Base-by-base conservation (phyloP, 1,140 invertebrate genomes). In the Medauroidea extradentata region DNA sequence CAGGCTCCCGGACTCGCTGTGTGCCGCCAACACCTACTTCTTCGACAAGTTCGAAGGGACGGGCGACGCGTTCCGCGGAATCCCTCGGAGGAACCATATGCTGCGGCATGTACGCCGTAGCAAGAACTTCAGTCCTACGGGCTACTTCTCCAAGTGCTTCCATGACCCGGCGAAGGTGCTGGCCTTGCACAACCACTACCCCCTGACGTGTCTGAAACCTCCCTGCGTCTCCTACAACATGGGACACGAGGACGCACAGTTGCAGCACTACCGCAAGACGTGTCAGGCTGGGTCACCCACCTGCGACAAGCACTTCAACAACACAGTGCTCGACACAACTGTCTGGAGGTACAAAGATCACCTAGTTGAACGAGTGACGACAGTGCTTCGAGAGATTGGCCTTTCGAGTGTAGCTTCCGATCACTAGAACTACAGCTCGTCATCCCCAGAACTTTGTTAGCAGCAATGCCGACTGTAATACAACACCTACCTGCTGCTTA, bases 191-290 rank as follows among this genome's bases (percentile, higher is more conserved):
- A 80, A 80, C 63, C 79, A 80, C 60, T 78, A 75, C 49, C 75
- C 79, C 2, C 58, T 80, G 7, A 69, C 73, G 18, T 79, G 77
- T 54, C 61, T 79, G 2, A n/a, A n/a, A n/a, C 69, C 64, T 3
- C 29, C 43, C 0, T 77, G 75, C 53, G 68, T 69, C 1, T 72
- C 74, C 8, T 79, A 73, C 54, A 65, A 69, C 1, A 67, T 79
- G 5, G 62, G 71, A 25, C 69, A 71, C 1, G 61, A 69, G 19
- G 63, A 76, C 19, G 81, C 79, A 5, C 69, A 81, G 27, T 68
- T 83, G 60, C 75, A 83, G 48, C 81, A 83, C 57, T 83, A 80
- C 58, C 70, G 81, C 14, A 68, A 66, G 38, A 71, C 75, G 53
- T 82, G 81, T 63, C 73, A 73, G 50, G 72, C 60, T 11, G 62